Percentiles rank a stretch among this genome's conserved stretches.
Conservation (phyloP, 1,140 invertebrate genomes). For the Ephestia elutella region DNA sequence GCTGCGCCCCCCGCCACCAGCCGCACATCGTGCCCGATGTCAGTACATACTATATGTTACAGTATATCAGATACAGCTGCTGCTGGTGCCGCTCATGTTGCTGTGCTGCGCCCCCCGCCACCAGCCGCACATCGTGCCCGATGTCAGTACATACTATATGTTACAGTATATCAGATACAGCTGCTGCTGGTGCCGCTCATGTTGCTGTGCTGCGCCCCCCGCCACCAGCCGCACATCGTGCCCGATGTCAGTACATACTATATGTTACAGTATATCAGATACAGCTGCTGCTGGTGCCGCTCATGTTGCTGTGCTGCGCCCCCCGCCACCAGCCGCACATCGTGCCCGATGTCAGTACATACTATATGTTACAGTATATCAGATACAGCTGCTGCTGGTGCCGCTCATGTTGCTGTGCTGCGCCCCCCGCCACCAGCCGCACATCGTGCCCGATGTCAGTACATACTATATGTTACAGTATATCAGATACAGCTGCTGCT, state of each 20-base stretch:
- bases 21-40: constrained; percentile 83
- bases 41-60: constrained; percentile 17
- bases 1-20: constrained; percentile 81
- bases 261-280: constrained; percentile 26
- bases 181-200: constrained; percentile 86
- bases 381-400: constrained; percentile 83
- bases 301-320: constrained; percentile 85
- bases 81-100: constrained; percentile 86
- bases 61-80: constrained; percentile 74
- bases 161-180: constrained; percentile 65
- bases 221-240: constrained; percentile 81
- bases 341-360: constrained; percentile 75
- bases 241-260: constrained; percentile 73
- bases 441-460: constrained; percentile 80
- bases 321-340: constrained; percentile 83
- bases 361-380: background rate
- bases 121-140: constrained; percentile 81
- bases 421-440: constrained; percentile 81
- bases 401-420: constrained; percentile 87
- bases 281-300: constrained; percentile 84
- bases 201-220: constrained; percentile 84
- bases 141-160: constrained; percentile 53
- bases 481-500: constrained; percentile 81
- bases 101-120: constrained; percentile 85
- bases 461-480: background rate